Evolutionary conservation across 2,888 invertebrate genomes (phyloP).

Genomic region (Coecobrya sp.): DNA sequence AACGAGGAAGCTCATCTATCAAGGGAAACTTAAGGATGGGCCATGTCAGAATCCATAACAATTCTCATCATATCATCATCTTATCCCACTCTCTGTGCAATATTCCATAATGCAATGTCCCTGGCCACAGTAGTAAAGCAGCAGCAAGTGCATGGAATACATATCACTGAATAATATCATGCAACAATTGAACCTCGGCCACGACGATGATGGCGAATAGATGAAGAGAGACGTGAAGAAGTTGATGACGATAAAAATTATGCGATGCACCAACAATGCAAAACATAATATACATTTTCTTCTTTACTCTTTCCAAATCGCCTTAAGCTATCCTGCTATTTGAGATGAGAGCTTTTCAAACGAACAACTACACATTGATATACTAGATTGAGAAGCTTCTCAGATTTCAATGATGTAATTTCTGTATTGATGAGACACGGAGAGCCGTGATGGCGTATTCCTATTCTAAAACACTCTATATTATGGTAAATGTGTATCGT

Average conservation of each 20-base stretch:
- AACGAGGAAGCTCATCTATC: conserved; percentile 81
- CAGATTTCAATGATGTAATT: conserved; percentile 61
- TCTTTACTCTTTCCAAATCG: neutral
- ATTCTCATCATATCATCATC: conserved; percentile 65
- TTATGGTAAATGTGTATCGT: neutral
- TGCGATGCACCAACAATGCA: conserved; percentile 39
- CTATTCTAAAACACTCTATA: neutral
- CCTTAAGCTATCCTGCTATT: conserved; percentile 30
- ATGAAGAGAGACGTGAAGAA: conserved; percentile 8
- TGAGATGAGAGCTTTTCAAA: conserved; percentile 25
- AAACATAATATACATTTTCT: neutral
- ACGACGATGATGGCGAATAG: neutral
- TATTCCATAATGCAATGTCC: conserved; percentile 17
- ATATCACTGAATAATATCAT: conserved; percentile 17
- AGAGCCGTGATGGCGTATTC: neutral
- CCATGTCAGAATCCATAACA: conserved; percentile 76
- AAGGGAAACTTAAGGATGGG: conserved; percentile 72
- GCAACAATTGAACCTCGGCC: neutral
- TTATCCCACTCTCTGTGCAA: neutral
- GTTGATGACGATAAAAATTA: conserved; percentile 18
- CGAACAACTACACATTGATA: conserved; percentile 22
- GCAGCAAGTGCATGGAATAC: conserved; percentile 10
- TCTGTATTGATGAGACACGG: conserved; percentile 42
- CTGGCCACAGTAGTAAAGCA: neutral
- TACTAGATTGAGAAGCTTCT: conserved; percentile 26